These are phyloP conservation scores for Cantharis flavilabris DNA, from an alignment of 2,888 invertebrate species.

Conservation along the genomic window DNA sequence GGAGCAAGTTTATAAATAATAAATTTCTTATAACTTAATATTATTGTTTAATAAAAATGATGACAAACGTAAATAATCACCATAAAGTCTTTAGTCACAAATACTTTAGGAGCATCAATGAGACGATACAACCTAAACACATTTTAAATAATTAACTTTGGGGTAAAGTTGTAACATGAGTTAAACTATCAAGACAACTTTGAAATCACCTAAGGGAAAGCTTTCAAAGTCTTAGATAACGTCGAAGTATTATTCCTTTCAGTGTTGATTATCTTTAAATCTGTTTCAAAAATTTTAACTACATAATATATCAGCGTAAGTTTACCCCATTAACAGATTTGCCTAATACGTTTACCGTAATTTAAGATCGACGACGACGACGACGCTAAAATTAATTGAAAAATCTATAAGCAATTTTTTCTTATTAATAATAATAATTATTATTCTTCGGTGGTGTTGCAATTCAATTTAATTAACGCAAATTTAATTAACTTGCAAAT, in stretches of 20 bases:
- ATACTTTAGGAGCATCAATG: background rate
- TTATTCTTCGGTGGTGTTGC: background rate
- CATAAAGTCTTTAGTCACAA: background rate
- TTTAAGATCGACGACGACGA: background rate
- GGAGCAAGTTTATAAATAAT: background rate
- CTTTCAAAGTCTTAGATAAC: background rate
- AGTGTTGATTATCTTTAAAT: background rate
- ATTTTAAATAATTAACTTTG: background rate
- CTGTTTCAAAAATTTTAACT: background rate
- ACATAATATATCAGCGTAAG: background rate
- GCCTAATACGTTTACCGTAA: background rate
- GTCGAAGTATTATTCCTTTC: background rate
- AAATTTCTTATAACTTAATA: background rate
- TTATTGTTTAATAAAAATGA: background rate
- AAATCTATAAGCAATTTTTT: background rate
- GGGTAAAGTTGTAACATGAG: background rate
- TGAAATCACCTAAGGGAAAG: background rate
- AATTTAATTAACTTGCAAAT: background rate
- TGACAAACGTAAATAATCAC: background rate
- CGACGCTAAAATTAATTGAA: background rate
- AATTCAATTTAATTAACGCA: conserved; percentile 5
- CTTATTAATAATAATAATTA: too few relatives aligned
- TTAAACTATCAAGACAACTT: background rate
- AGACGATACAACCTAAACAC: background rate
- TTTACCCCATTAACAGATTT: background rate